phyloP scores from a whole-genome alignment of 2,797 vertebrate species.

The Mormyrus proboscirostris region DNA sequence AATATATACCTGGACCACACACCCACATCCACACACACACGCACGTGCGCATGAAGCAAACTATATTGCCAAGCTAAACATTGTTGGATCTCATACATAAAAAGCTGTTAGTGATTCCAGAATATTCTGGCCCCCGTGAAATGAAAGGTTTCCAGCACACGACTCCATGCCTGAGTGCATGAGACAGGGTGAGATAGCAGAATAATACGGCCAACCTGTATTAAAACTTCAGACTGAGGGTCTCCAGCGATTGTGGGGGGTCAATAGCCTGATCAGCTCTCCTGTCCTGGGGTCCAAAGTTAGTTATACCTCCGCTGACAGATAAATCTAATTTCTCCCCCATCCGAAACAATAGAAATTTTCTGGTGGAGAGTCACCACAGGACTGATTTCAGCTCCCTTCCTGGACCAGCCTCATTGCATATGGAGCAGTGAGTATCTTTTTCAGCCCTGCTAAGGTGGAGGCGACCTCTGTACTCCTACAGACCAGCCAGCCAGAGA shows the following conservation, averaged over 20 bases:
- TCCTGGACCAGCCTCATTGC: background rate
- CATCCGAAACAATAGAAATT: background rate
- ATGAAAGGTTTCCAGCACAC: slow-evolving; percentile 7
- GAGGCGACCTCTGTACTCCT: background rate
- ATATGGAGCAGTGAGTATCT: background rate
- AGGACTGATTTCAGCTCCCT: background rate
- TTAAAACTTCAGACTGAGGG: slow-evolving; percentile 25
- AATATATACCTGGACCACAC: background rate
- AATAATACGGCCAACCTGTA: background rate
- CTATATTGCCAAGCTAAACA: background rate
- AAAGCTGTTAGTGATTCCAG: background rate
- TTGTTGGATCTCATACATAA: background rate
- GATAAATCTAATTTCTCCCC: slow-evolving; percentile 18
- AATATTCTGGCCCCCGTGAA: background rate
- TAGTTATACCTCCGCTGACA: slow-evolving; percentile 12
- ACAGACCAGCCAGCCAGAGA: background rate
- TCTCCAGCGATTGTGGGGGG: background rate
- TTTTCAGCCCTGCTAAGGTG: background rate
- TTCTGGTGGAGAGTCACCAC: background rate
- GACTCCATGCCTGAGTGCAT: background rate
- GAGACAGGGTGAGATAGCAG: background rate
- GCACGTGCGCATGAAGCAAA: background rate
- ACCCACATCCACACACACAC: background rate
- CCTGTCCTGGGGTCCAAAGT: slow-evolving; percentile 12
- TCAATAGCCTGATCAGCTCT: slow-evolving; percentile 24